A percentile compares a stretch with the other conserved stretches of the same genome.
Evolutionary conservation across 1,140 invertebrate species (phyloP).

Genomic region (Drosophila fuyamai): DNA sequence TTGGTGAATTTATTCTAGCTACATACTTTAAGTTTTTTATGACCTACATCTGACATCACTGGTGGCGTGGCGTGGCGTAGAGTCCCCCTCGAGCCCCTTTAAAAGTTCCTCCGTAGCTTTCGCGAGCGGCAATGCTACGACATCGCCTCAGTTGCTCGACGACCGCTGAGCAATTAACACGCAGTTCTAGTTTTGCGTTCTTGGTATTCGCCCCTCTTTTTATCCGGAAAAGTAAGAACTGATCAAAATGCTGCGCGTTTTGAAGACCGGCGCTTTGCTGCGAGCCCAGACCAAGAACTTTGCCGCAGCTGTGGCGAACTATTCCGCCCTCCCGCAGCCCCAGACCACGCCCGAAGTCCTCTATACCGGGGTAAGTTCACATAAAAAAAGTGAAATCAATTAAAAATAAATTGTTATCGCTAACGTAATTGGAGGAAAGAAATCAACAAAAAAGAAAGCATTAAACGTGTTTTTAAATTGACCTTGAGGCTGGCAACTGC

Average conservation of each 20-base stretch:
- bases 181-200: conserved; percentile 25
- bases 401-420: conserved; percentile 18
- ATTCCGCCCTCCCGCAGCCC: conserved; percentile 66
- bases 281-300: conserved; percentile 49
- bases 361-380: conserved; percentile 75
- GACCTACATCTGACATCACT: conserved; percentile 10
- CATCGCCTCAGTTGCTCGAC: conserved; percentile 35
- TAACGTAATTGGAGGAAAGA: neutral
- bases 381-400: conserved; percentile 10
- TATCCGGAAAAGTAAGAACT: conserved; percentile 12
- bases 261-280: conserved; percentile 60
- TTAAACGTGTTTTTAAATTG: conserved; percentile 43
- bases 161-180: conserved; percentile 45
- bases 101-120: conserved; percentile 32
- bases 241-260: conserved; percentile 68
- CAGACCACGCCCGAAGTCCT: conserved; percentile 73
- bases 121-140: conserved; percentile 19
- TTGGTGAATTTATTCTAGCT: no score
- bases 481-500: conserved; percentile 36
- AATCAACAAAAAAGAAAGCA: conserved; percentile 4
- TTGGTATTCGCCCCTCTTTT: neutral
- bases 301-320: conserved; percentile 50
- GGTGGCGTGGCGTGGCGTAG: neutral
- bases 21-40: no score
- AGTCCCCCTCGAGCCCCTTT: conserved; percentile 5